Base-by-base conservation (phyloP, 1,140 invertebrate species). In the Mamestra configurata region DNA sequence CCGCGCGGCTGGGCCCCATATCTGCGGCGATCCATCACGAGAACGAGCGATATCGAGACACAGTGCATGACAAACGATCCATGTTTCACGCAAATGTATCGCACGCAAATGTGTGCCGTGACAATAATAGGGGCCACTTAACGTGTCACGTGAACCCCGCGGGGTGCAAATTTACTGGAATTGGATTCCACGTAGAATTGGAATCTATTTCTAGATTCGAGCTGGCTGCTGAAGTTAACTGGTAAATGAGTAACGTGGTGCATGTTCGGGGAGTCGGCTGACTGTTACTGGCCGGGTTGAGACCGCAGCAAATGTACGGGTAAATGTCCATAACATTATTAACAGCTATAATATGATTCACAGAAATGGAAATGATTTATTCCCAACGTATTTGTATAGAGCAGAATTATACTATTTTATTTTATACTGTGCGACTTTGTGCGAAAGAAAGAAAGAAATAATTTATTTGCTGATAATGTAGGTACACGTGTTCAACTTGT, bases 31-130 rank as follows among this genome's bases (percentile, higher is more conserved):
- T 75, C 53, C 71, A 59, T 75, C 71, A 75, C 71, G 35, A 40
- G 53, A 59, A 57, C 51, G 51, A 55, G 18, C 71, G 71, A 75
- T 75, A 75, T 59, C 71, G 71, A 57, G 71, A 75, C 71, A 57
- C 31, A 15, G 35, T 22, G 51, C 71, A 75, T 75, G 71, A 75
- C 71, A 75, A 75, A 75, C 71, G 71, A 75, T 43, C 71, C 51
- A 75, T 55, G 71, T 75, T 55, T 59, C 71, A 59, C 53, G 53
- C 20, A 40, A 35, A 43, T 55, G 51, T 53, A 49, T 72, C 46
- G n/a, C 13, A 20, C 49, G 43, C n/a, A 53, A 53, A 35, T 31
- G 53, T 59, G 27, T 22, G 22, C 37, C 11, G 37, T 49, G 40
- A 70, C 66, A 70, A 70, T 70, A 70, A 70, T 70, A 46, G 37